Evolutionary conservation across 1,140 invertebrate species (phyloP).

Genomic region (Oppia nitens): DNA sequence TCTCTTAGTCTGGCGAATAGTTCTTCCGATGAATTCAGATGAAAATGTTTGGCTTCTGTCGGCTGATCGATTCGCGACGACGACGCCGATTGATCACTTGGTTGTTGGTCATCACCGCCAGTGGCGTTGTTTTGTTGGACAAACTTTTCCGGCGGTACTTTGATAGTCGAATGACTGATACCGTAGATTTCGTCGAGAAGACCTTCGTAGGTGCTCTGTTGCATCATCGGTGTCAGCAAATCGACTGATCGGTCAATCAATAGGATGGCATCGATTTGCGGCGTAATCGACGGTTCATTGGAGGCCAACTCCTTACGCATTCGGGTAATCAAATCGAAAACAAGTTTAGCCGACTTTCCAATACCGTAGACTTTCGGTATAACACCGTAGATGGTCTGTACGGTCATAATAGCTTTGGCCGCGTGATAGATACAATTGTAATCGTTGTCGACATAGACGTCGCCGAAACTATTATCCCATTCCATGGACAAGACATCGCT

Average conservation of each 20-base stretch:
- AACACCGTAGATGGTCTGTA: conserved; percentile 74
- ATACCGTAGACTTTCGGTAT: conserved; percentile 78
- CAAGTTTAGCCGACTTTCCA: conserved; percentile 65
- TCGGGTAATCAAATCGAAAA: conserved; percentile 67
- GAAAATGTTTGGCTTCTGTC: conserved; percentile 58
- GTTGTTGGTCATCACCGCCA: conserved; percentile 39
- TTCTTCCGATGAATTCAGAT: conserved; percentile 76
- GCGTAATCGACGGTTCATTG: conserved; percentile 30
- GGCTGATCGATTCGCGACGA: conserved; percentile 23
- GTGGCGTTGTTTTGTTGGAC: conserved; percentile 32
- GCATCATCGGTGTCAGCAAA: conserved; percentile 73
- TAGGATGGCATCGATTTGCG: conserved; percentile 69
- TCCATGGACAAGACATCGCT: conserved; percentile 86
- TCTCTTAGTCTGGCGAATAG: conserved; percentile 71
- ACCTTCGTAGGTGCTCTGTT: conserved; percentile 93
- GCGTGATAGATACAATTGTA: conserved; percentile 67
- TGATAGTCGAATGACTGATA: conserved; percentile 55
- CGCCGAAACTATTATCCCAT: conserved; percentile 39
- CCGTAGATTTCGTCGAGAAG: conserved; percentile 80
- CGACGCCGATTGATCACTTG: conserved; percentile 34
- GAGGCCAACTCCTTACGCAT: conserved; percentile 48
- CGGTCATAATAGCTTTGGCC: conserved; percentile 64
- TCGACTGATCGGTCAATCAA: conserved; percentile 76
- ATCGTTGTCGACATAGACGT: conserved; percentile 71
- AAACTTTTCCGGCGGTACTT: conserved; percentile 69